A percentile compares a stretch with the other conserved stretches of the same genome.
phyloP scores from a whole-genome alignment of 2,113 vertebrate genomes.

The Bos indicus region DNA sequence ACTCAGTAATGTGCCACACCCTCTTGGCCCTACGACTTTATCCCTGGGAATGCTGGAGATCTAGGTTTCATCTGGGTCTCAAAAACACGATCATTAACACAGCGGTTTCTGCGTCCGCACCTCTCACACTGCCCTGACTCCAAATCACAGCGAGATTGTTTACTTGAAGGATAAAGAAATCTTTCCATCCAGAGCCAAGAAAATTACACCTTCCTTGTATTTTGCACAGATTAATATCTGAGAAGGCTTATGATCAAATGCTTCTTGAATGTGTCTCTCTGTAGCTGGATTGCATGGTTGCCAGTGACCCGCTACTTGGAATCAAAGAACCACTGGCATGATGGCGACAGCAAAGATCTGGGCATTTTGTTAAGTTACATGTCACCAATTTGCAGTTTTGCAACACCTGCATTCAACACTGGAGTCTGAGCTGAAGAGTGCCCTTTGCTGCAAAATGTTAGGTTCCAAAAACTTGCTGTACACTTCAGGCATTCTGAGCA shows the following conservation, averaged over 20 bases:
- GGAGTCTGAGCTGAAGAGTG: not conserved
- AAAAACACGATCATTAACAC: slow-evolving; percentile 11
- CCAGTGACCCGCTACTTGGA: not conserved
- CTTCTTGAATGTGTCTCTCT: not conserved
- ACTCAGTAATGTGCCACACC: not conserved
- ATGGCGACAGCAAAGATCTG: not conserved
- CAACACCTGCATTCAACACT: not conserved
- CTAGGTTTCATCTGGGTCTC: not conserved
- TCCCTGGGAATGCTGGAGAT: not conserved
- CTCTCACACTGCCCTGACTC: not conserved
- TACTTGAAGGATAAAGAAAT: not conserved
- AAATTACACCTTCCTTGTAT: slow-evolving; percentile 3
- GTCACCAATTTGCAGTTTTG: not conserved
- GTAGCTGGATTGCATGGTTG: not conserved
- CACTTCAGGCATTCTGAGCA: not conserved
- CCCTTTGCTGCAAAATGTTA: not conserved
- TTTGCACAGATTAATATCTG: slow-evolving; percentile 9
- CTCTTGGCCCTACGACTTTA: not conserved
- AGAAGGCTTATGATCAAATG: not conserved
- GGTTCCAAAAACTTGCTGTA: not conserved
- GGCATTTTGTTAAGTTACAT: not conserved
- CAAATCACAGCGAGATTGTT: not conserved
- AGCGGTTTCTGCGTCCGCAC: not conserved
- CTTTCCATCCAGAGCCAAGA: not conserved
- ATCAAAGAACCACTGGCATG: not conserved